Evolutionary conservation across 2,888 invertebrate species (phyloP).

Genomic region (Ennomos erosarius): DNA sequence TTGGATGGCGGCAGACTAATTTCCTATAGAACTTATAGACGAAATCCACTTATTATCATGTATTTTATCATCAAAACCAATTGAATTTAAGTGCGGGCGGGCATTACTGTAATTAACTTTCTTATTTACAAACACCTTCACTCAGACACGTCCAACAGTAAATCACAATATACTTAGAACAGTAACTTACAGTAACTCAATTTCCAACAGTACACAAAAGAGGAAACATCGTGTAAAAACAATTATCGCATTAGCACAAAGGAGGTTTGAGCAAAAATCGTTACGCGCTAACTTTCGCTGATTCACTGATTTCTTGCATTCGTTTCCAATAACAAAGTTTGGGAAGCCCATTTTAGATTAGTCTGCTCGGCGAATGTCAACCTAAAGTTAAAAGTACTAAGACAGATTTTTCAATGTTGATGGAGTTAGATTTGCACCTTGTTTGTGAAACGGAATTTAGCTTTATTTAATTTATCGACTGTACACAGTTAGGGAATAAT

Average conservation of each 20-base stretch:
- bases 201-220: constrained; percentile 14
- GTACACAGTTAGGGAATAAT: constrained; percentile 30
- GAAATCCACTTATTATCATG: too few species aligned
- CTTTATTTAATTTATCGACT: constrained; percentile 30
- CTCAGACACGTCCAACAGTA: too few species aligned
- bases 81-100: too few species aligned
- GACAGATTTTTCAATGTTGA: constrained; percentile 3
- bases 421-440: constrained; percentile 1
- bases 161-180: too few species aligned
- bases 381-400: background rate
- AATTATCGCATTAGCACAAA: constrained; percentile 33
- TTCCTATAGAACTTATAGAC: too few species aligned
- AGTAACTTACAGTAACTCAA: constrained; percentile 10
- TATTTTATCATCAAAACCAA: too few species aligned
- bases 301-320: constrained; percentile 38
- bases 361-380: constrained; percentile 1
- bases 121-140: too few species aligned
- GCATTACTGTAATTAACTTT: too few species aligned
- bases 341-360: constrained; percentile 25
- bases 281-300: constrained; percentile 33
- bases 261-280: constrained; percentile 31
- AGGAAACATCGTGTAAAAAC: constrained; percentile 21
- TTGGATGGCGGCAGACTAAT: too few species aligned
- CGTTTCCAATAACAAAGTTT: constrained; percentile 36
- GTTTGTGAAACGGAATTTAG: constrained; percentile 16